Evolutionary conservation across 2,888 invertebrate species (phyloP).

Genomic region (Anagyrus pseudococci): DNA sequence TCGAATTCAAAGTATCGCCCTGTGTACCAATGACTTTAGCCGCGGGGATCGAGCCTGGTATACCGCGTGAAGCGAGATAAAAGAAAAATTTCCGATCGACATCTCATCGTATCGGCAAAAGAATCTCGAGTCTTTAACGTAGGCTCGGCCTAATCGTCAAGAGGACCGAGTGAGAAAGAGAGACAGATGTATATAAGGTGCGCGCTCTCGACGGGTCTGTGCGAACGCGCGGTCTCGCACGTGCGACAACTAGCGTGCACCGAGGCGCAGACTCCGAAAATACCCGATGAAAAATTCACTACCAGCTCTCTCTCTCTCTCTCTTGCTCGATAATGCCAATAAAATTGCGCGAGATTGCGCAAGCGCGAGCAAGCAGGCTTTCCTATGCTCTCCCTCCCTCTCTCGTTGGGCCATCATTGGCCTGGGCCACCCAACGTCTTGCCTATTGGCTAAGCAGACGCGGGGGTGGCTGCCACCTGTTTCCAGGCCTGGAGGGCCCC

Average conservation of each 20-base stretch:
- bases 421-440: background rate
- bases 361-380: conserved; percentile 41
- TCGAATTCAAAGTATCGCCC: too few species aligned
- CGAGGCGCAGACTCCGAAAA: conserved; percentile 10
- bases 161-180: too few species aligned
- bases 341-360: conserved; percentile 49
- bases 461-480: background rate
- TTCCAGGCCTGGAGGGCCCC: background rate
- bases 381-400: background rate
- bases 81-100: too few species aligned
- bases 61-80: too few species aligned
- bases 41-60: too few species aligned
- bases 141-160: too few species aligned
- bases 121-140: too few species aligned
- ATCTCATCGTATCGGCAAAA: too few species aligned
- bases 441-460: background rate
- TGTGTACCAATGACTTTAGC: too few species aligned
- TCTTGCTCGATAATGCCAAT: conserved; percentile 31
- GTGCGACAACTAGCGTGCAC: background rate
- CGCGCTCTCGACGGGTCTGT: too few species aligned
- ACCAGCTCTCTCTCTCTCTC: background rate
- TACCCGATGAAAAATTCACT: conserved; percentile 20
- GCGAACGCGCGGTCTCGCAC: too few species aligned
- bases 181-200: too few species aligned
- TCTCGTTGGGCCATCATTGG: background rate